Evolutionary conservation across 1,140 invertebrate genomes (phyloP).

Genomic region (Heliconius eleuchia): DNA sequence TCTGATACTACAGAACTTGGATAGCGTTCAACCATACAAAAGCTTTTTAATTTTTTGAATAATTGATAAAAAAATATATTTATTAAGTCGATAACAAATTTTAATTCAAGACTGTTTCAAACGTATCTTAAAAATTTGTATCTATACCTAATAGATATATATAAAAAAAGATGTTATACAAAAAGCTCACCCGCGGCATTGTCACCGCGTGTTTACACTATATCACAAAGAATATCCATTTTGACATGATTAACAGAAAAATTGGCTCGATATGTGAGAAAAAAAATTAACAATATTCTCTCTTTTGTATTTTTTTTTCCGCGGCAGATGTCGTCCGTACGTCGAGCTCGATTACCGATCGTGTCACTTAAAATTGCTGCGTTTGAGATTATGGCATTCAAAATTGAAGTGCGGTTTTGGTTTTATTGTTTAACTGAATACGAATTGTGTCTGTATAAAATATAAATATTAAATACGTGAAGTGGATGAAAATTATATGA

Average conservation of each 20-base stretch:
- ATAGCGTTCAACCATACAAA: too few relatives aligned
- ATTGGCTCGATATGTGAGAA: constrained; percentile 55
- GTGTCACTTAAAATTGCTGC: constrained; percentile 42
- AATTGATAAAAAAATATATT: too few relatives aligned
- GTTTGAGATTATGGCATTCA: constrained; percentile 40
- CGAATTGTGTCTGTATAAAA: neutral
- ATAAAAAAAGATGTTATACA: neutral
- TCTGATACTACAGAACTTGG: too few relatives aligned
- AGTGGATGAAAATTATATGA: too few relatives aligned
- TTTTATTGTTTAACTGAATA: constrained; percentile 4
- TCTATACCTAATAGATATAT: too few relatives aligned
- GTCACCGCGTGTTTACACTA: constrained; percentile 66
- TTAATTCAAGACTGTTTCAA: neutral
- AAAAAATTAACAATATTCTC: constrained; percentile 39
- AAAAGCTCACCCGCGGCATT: constrained; percentile 41
- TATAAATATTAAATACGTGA: neutral
- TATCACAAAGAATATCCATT: constrained; percentile 52
- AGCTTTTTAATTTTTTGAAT: too few relatives aligned
- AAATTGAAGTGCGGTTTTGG: constrained; percentile 12
- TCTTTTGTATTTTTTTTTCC: constrained; percentile 39
- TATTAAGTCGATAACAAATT: too few relatives aligned
- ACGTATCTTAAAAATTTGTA: neutral
- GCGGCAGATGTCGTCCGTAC: constrained; percentile 43
- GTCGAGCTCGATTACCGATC: constrained; percentile 41
- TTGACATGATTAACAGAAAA: constrained; percentile 73